Evolutionary conservation across 2,888 invertebrate genomes (phyloP), one percentile per base, ranked within the genome.

Genomic region (Chymomyza amoena): DNA sequence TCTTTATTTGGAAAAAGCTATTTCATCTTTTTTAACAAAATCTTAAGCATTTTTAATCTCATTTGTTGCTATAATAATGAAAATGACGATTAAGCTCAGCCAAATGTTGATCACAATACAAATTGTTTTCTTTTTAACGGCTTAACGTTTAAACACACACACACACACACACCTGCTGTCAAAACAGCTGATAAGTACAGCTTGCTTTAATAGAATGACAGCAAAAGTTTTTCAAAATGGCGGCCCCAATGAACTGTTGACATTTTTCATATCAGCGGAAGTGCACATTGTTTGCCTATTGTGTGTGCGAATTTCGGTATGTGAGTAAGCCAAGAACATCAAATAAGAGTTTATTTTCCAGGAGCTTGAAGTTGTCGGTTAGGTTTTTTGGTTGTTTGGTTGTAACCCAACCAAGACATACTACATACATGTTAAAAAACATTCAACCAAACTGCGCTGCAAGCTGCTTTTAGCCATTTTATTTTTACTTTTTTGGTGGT

Each of bases 261-360:
- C 62, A 51, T 75, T 76, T 45, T 45, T 45, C 39, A 45, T 45
- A 83, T 81, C 76, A 69, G 62, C 72, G 77, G 71, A 84, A 79
- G 76, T 81, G 69, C 75, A 72, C 77, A 56, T 66, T 69, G 69
- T 72, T 72, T 71, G 64, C 67, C 65, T 66, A 73, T 50, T 20
- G 16, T 36, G 54, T 45, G 64, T 32, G 6, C 13, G 32, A 36
- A 9, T 39, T 50, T 59, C 18, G 54, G 68, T 25, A 51, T 61
- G 60, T 57, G 9, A 9, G 39, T 9, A 15, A 18, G 63, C 18
- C 4, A 0, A 18, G n/a, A 45, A 45, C 39, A 45, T 45, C 39
- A 45, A 45, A 45, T 15, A 45, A 10, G 39, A 45, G 39, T 45
- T 45, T 45, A 56, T 65, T 59, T 72, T 63, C 32, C 68, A 66